Conservation (phyloP, 2,797 vertebrate genomes). For the Selene dorsalis region DNA sequence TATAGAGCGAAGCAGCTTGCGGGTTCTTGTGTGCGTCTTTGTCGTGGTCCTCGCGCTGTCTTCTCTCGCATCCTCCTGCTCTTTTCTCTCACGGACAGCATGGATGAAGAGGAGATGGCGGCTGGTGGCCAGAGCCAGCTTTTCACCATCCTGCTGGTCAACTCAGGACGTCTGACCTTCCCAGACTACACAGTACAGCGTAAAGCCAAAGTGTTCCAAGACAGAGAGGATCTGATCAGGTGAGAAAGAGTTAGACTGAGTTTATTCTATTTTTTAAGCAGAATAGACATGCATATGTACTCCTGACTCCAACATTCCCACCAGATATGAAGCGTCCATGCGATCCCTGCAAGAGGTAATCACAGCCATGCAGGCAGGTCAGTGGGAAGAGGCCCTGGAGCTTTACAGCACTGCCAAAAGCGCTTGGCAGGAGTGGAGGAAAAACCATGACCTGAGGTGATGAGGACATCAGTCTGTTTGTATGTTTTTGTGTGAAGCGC, state of each 20-base stretch:
- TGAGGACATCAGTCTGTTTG: background rate
- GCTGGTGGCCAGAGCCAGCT: conserved; percentile 92
- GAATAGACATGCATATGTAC: background rate
- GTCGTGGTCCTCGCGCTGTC: conserved; percentile 85
- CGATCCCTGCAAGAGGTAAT: conserved; percentile 88
- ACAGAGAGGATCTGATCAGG: conserved; percentile 94
- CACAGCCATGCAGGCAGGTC: conserved; percentile 86
- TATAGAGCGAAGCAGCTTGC: conserved; percentile 89
- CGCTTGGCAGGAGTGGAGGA: conserved; percentile 85
- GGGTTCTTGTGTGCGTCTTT: conserved; percentile 87
- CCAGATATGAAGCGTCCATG: conserved; percentile 89
- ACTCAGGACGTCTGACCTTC: conserved; percentile 89
- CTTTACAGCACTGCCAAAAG: conserved; percentile 85
- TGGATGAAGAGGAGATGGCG: conserved; percentile 92
- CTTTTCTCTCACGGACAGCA: conserved; percentile 89
- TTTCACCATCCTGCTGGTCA: conserved; percentile 91
- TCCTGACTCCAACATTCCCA: conserved; percentile 8
- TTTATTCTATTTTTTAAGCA: background rate
- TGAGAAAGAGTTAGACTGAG: conserved; percentile 53
- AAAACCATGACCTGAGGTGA: conserved; percentile 88
- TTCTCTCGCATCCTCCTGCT: conserved; percentile 93
- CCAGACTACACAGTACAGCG: conserved; percentile 89
- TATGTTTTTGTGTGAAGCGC: conserved; percentile 9
- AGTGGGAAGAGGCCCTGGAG: conserved; percentile 89
- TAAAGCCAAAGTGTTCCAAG: conserved; percentile 87